Base-by-base conservation (phyloP, 2,797 vertebrate species). In the Odontamblyopus lacepedii region DNA sequence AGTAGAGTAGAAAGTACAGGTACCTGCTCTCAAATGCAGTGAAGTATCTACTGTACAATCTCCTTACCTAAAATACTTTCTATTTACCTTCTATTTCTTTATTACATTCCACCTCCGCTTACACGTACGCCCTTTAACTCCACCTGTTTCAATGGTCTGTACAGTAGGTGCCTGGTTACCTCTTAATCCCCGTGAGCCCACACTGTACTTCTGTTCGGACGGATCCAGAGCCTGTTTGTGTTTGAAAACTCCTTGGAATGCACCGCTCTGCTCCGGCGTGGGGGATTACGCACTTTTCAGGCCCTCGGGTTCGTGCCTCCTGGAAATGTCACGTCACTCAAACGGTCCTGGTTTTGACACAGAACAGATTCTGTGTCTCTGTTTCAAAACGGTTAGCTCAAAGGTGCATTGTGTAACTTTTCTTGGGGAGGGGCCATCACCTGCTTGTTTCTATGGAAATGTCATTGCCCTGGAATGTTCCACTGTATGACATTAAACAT, bases 191-290 rank as follows among this genome's bases (percentile, higher is more conserved):
- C 38, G 72, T 76, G 80, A 83, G 61, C 59, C 57, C 70, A 68
- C 69, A 30, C 1, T 8, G 23, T 65, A 84, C 72, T 71, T 57
- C 60, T 72, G 80, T 72, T 59, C 59, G 69, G 79, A 85, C 80
- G 50, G 63, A 11, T 69, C 85, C 51, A 82, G 65, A 75, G 66
- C 72, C 72, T 79, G 78, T 84, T 88, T 76, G 82, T 73, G 50
- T 51, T 32, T 65, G 67, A 66, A 86, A 84, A 63, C 72, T 23
- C 38, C 15, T 27, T 73, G 71, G 48, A 69, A 69, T 68, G 78
- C 71, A 35, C 69, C 38, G 12, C 13, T 13, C 30, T 6, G 0
- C 26, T 0, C n/a, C 35, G 57, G 73, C 73, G 27, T 55, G 35
- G 69, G 44, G 38, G 19, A 51, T 35, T 35, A 51, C 38, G 29